These are phyloP conservation scores for Rhorus exstirpatorius DNA, from an alignment of 2,888 invertebrate genomes.

Conservation along the genomic window DNA sequence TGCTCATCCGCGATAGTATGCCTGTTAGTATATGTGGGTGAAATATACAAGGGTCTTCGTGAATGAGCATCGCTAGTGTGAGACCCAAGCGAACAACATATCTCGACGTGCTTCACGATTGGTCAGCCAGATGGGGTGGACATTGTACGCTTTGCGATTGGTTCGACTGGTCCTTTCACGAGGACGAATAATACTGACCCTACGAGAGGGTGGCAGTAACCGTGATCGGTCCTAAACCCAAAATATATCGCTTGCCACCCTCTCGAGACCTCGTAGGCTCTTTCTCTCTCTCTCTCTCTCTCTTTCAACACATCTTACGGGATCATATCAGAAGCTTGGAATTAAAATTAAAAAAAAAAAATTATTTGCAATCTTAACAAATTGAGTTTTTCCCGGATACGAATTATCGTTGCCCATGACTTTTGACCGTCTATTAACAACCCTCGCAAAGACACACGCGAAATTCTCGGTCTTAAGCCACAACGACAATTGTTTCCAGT, in stretches of 20 bases:
- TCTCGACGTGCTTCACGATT: conserved; percentile 79
- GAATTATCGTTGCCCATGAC: not conserved
- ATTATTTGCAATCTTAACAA: not conserved
- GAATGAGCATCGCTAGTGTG: conserved; percentile 57
- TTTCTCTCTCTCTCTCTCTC: no score
- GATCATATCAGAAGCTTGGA: not conserved
- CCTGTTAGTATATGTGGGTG: not conserved
- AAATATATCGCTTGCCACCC: conserved; percentile 30
- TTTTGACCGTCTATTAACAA: conserved; percentile 25
- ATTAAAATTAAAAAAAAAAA: not conserved
- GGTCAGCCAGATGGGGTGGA: conserved; percentile 83
- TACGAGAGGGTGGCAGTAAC: conserved; percentile 78
- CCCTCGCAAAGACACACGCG: conserved; percentile 13
- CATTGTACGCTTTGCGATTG: conserved; percentile 82
- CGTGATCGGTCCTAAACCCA: conserved; percentile 33
- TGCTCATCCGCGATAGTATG: conserved; percentile 15
- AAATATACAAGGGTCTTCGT: conserved; percentile 26
- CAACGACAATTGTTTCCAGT: conserved; percentile 82
- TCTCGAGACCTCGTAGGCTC: conserved; percentile 12
- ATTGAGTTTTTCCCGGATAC: not conserved
- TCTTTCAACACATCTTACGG: not conserved
- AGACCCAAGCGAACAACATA: conserved; percentile 44
- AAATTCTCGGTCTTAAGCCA: conserved; percentile 76
- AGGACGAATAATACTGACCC: conserved; percentile 81
- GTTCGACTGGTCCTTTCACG: conserved; percentile 81